Percentiles rank a stretch among this genome's conserved stretches.
These are phyloP conservation scores for Zaprionus kolodkinae DNA, from an alignment of 1,140 invertebrate species.

Conservation along the genomic window DNA sequence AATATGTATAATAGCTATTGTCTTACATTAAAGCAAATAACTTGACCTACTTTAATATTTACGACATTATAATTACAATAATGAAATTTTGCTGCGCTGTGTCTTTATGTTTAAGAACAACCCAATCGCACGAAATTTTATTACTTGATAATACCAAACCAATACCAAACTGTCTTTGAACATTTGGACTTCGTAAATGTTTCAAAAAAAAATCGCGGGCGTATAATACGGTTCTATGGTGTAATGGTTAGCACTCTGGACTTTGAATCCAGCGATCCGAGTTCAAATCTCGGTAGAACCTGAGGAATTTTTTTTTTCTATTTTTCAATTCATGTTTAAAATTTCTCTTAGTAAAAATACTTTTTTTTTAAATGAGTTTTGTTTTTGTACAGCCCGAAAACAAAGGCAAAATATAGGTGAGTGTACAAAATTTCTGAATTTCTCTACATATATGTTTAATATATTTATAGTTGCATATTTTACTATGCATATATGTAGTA, in stretches of 20 bases:
- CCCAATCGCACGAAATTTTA: background rate
- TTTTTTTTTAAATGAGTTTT: too few species aligned
- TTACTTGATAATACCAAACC: background rate
- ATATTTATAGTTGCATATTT: too few species aligned
- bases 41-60: too few species aligned
- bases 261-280: constrained; percentile 96
- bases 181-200: background rate
- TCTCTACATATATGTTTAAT: too few species aligned
- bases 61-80: background rate
- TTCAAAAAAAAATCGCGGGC: background rate
- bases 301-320: constrained; percentile 62
- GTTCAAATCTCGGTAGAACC: constrained; percentile 94
- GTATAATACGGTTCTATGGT: constrained; percentile 88
- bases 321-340: constrained; percentile 7
- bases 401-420: too few species aligned
- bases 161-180: background rate
- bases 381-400: too few species aligned
- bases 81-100: background rate
- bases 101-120: background rate
- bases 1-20: too few species aligned
- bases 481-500: too few species aligned
- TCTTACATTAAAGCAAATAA: too few species aligned
- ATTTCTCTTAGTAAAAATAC: background rate
- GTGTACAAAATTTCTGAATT: too few species aligned
- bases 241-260: constrained; percentile 96